Evolutionary conservation across 92 coral and sea anemone species (phyloP).

Genomic region (Heliopora coerulea): DNA sequence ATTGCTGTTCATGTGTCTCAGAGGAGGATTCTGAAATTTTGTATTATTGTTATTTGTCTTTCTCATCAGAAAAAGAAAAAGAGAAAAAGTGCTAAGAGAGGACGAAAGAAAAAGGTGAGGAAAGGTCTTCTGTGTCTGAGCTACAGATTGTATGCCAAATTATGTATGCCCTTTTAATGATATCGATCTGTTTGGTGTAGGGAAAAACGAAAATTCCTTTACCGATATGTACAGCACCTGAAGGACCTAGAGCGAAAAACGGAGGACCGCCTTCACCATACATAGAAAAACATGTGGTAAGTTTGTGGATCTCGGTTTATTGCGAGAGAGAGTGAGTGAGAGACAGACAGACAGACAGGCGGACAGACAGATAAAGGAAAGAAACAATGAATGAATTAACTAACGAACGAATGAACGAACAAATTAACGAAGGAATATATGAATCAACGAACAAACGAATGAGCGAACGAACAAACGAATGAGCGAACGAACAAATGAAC

Average conservation of each 20-base stretch:
- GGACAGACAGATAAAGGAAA: not conserved
- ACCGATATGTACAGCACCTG: slow-evolving; percentile 99
- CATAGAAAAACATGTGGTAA: slow-evolving; percentile 91
- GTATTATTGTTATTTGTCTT: not conserved
- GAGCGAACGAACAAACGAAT: too few species aligned
- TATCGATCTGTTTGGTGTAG: slow-evolving; percentile 28
- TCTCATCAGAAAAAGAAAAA: slow-evolving; percentile 86
- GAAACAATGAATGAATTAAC: too few species aligned
- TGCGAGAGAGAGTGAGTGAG: not conserved
- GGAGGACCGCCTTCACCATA: slow-evolving; percentile 93
- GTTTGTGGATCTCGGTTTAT: too few species aligned
- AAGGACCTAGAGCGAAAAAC: slow-evolving; percentile 87
- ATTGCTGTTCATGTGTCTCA: too few species aligned
- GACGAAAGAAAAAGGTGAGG: slow-evolving; percentile 88
- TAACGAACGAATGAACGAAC: not conserved
- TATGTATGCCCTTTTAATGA: too few species aligned
- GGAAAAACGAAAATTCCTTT: slow-evolving; percentile 97
- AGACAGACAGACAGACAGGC: too few species aligned
- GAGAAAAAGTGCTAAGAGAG: slow-evolving; percentile 86
- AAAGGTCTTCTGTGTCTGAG: not conserved
- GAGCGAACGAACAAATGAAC: too few species aligned
- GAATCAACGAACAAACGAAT: too few species aligned
- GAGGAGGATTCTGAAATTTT: not conserved
- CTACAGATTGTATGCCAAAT: too few species aligned
- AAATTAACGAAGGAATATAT: not conserved